Evolutionary conservation across 2,797 vertebrate species (phyloP).

Genomic region (Chiroxiphia lanceolata): DNA sequence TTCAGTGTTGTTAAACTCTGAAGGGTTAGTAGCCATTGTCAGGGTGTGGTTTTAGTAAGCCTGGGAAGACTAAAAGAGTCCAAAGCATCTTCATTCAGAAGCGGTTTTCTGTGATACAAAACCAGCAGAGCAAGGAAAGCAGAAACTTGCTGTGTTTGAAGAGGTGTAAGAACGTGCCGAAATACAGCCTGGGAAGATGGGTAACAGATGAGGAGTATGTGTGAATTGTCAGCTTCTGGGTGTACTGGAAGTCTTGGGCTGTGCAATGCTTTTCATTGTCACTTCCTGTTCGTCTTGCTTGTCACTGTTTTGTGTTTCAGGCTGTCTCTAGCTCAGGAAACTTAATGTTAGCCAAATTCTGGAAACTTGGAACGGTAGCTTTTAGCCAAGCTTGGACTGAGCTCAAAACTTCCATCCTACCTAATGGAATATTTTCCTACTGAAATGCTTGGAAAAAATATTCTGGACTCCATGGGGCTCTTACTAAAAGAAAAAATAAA

Average conservation of each 20-base stretch:
- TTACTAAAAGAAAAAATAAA: neutral
- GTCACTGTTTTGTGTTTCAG: neutral
- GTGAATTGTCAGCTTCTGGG: neutral
- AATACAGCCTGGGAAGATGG: neutral
- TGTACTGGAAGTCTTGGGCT: neutral
- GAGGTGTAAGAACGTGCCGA: neutral
- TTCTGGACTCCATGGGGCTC: neutral
- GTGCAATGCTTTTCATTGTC: neutral
- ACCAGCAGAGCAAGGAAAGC: neutral
- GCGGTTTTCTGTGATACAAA: neutral
- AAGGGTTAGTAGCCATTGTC: neutral
- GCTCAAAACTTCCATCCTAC: neutral
- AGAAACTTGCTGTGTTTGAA: neutral
- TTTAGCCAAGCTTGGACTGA: neutral
- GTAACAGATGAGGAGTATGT: neutral
- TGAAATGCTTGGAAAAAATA: neutral
- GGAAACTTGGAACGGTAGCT: neutral
- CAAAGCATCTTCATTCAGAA: neutral
- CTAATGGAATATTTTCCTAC: neutral
- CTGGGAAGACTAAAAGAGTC: neutral
- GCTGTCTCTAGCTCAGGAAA: conserved; percentile 33
- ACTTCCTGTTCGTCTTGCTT: neutral
- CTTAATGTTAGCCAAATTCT: neutral
- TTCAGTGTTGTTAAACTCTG: neutral
- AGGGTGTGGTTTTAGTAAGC: neutral